Evolutionary conservation across 2,113 vertebrate species (phyloP).

Genomic region (Channa maculata): DNA sequence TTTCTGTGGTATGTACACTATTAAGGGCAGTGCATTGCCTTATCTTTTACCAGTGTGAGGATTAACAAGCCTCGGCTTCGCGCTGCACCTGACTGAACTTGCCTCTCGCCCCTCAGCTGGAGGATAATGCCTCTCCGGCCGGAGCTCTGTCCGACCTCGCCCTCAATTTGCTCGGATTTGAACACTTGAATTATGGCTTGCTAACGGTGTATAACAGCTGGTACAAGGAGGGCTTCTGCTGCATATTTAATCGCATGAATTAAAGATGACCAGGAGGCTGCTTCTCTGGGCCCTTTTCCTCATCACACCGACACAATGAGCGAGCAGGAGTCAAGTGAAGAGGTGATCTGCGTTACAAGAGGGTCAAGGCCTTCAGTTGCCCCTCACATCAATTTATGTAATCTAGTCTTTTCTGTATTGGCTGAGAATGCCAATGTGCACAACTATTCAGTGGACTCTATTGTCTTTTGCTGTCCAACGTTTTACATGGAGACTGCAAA

Average conservation of each 20-base stretch:
- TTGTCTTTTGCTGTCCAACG: not conserved
- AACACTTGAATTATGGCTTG: slow-evolving; percentile 77
- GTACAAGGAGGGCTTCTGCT: slow-evolving; percentile 71
- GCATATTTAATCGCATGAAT: slow-evolving; percentile 80
- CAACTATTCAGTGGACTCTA: not conserved
- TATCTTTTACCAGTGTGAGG: slow-evolving; percentile 59
- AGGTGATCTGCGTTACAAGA: slow-evolving; percentile 64
- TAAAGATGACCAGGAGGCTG: slow-evolving; percentile 77
- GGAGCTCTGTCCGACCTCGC: slow-evolving; percentile 61
- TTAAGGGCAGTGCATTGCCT: slow-evolving; percentile 37
- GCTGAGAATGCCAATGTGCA: slow-evolving; percentile 7
- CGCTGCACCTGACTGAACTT: slow-evolving; percentile 75
- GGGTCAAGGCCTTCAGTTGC: slow-evolving; percentile 48
- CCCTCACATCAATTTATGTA: slow-evolving; percentile 46
- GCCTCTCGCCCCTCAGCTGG: slow-evolving; percentile 60
- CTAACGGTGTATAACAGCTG: slow-evolving; percentile 76
- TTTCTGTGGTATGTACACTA: slow-evolving; percentile 28
- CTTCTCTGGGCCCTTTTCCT: slow-evolving; percentile 46
- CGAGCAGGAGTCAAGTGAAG: slow-evolving; percentile 55
- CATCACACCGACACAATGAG: slow-evolving; percentile 58
- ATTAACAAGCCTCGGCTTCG: slow-evolving; percentile 59
- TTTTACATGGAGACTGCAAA: not conserved
- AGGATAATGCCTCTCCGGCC: slow-evolving; percentile 70
- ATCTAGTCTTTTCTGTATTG: slow-evolving; percentile 8
- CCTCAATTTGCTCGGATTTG: slow-evolving; percentile 77